Evolutionary conservation across 2,797 vertebrate species (phyloP), one percentile per base, ranked within the genome.

Genomic region (Melanotaenia trifasciata): DNA sequence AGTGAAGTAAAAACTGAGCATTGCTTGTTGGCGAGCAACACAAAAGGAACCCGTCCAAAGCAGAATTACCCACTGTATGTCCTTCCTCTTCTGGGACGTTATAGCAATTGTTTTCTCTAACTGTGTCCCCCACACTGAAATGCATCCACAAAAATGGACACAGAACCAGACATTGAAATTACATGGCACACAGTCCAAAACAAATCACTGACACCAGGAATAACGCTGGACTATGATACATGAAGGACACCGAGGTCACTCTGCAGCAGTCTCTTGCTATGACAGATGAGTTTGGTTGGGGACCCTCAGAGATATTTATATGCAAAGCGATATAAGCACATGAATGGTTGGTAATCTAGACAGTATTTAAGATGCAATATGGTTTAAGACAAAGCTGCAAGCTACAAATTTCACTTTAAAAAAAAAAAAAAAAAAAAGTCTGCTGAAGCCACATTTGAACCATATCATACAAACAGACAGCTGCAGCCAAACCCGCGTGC

Each of bases 141-240:
- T 33, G 54, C 63, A 72, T 80, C 72, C 85, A 90, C 78, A 73
- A 89, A 93, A 90, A 90, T 63, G 80, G 72, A 90, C 72, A 57
- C 85, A 71, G 71, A 66, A 90, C 88, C 77, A 95, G 94, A 95
- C 95, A 90, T 78, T 84, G 88, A 94, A 95, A 95, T 95, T 94
- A 94, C 84, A 95, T 66, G 58, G 84, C 83, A 62, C 47, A 8
- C 3, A 1, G 40, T 93, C 94, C 95, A 95, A 94, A 74, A 91
- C 84, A 93, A 93, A 93, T 87, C 83, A 66, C 63, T 74, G 65
- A 77, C 78, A 90, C 90, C 81, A 91, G 79, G 84, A 94, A 93
- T 94, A 94, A 90, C 68, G 30, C 59, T 38, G 72, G 84, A 82
- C 83, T 62, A 18, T 13, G 71, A 81, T 91, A 81, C 73, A 77